These are phyloP conservation scores for Cyanoliseus patagonus DNA, from an alignment of 2,113 vertebrate genomes.

Conservation along the genomic window DNA sequence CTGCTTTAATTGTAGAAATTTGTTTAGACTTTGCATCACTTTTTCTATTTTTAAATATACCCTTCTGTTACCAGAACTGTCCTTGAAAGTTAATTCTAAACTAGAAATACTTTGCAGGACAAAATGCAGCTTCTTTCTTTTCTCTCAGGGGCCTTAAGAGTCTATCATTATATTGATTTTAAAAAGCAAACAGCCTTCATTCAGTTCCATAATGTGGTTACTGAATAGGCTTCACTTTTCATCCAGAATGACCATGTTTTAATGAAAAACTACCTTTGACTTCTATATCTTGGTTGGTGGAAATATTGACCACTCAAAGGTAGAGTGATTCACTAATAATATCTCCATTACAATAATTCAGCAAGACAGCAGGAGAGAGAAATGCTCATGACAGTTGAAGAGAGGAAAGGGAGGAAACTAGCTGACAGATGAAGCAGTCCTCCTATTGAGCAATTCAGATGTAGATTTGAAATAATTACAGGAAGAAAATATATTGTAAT, in stretches of 20 bases:
- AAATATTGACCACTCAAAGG: not conserved
- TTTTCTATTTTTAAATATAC: not conserved
- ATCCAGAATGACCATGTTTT: not conserved
- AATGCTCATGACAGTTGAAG: not conserved
- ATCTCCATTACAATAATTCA: slow-evolving; percentile 30
- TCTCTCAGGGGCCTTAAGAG: not conserved
- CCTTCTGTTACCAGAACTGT: not conserved
- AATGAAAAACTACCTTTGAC: slow-evolving; percentile 28
- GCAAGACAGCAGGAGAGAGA: not conserved
- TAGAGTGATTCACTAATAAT: not conserved
- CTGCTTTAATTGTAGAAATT: not conserved
- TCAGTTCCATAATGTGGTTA: not conserved
- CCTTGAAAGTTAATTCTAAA: not conserved
- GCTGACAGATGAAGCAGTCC: not conserved
- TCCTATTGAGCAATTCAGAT: not conserved
- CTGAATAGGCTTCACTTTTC: slow-evolving; percentile 31
- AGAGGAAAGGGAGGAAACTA: not conserved
- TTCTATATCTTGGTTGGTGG: not conserved
- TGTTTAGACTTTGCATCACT: not conserved
- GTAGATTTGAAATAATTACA: not conserved
- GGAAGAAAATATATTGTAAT: not conserved
- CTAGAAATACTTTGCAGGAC: not conserved
- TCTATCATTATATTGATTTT: slow-evolving; percentile 24
- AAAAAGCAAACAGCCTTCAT: not conserved
- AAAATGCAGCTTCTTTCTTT: not conserved